Base-by-base conservation (phyloP, 37 sponge, comb jelly and placozoan genomes). In the Beroe ovata region DNA sequence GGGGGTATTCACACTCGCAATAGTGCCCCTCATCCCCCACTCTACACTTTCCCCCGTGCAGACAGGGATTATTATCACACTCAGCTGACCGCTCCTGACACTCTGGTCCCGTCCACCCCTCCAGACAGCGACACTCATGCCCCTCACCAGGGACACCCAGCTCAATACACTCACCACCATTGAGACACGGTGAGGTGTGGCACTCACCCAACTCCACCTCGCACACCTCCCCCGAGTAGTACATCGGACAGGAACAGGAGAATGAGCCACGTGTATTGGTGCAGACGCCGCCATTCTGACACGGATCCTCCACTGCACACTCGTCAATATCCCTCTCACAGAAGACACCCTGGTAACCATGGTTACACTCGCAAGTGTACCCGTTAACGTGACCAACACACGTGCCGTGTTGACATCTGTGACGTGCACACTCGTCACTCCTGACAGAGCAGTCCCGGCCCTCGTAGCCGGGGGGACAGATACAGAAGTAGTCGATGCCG, bases 291-390 rank as follows among this genome's bases (percentile, higher is more conserved):
- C 84, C 84, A 22, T 77, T 77, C 39, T 14, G 42, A 39, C 84
- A 77, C 28, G 58, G 58, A 29, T 29, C 36, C 28, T 6, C 25
- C 39, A 19, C 38, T 19, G 84, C 84, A 58, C 89, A 89, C 64
- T 89, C 89, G 89, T 89, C 89, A 25, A 89, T 40, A 89, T 89
- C 89, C 4, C 64, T 59, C 29, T 89, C 64, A 21, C 89, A 89
- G 64, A 89, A 89, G 1, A n/a, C 11, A 20, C 89, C 89, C 1
- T 59, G 8, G 40, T 25, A 77, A 8, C 42, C 26, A 21, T 28
- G 16, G 4, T 39, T 28, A 39, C 84, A 77, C 4, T 16, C 22
- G 28, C 84, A 77, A 14, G 47, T 35, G 84, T 77, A 77, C 1
- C 84, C 58, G 25, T 39, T 42, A 3, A 77, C 39, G 8, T 42